Percentiles rank a stretch among this genome's conserved stretches.
phyloP scores from a whole-genome alignment of 2,797 vertebrate genomes.

The Octomys mimax region DNA sequence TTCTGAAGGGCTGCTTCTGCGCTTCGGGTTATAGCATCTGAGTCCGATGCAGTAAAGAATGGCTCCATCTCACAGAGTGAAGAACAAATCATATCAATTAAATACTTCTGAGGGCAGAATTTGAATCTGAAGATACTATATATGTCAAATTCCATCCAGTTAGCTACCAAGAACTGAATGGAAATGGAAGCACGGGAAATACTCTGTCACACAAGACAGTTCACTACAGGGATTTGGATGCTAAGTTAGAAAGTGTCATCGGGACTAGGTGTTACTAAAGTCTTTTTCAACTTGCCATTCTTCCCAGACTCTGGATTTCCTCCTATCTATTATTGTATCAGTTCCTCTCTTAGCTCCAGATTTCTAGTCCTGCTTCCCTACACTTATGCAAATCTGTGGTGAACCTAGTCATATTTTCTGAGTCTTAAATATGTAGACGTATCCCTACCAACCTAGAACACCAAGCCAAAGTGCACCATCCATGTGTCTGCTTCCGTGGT shows the following conservation, averaged over 20 bases:
- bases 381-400: background rate
- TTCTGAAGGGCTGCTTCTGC: background rate
- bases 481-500: background rate
- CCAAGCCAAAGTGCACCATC: background rate
- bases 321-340: background rate
- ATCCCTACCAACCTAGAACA: background rate
- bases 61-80: background rate
- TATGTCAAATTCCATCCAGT: background rate
- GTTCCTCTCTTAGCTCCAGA: background rate
- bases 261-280: background rate
- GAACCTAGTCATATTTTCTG: background rate
- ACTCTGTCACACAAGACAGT: background rate
- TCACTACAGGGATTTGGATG: background rate
- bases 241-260: constrained; percentile 30
- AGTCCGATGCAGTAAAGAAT: background rate
- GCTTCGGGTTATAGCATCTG: background rate
- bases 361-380: background rate
- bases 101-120: background rate
- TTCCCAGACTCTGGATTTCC: background rate
- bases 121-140: background rate
- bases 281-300: background rate
- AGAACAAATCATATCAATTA: background rate
- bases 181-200: constrained; percentile 12
- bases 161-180: background rate
- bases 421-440: background rate